Evolutionary conservation across 1,140 invertebrate species (phyloP).

Genomic region (Sitophilus oryzae): DNA sequence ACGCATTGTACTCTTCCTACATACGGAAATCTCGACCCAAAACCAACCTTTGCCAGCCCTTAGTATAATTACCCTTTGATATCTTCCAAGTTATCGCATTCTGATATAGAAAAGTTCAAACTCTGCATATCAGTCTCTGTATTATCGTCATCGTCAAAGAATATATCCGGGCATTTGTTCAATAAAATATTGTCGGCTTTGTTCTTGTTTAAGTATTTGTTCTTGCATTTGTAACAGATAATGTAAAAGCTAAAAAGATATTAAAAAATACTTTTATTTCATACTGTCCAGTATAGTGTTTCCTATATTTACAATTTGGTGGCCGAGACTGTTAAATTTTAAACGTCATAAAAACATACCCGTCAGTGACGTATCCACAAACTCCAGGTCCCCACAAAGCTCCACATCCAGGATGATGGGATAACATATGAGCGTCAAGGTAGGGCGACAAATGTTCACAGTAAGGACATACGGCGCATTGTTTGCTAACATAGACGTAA

Average conservation of each 20-base stretch:
- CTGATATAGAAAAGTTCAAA: conserved; percentile 31
- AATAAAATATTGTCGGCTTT: conserved; percentile 25
- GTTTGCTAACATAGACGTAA: conserved; percentile 17
- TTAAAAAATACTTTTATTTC: not conserved
- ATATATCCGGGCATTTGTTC: conserved; percentile 37
- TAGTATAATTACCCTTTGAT: no score
- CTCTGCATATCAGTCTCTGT: conserved; percentile 33
- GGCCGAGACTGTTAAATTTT: not conserved
- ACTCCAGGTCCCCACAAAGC: conserved; percentile 40
- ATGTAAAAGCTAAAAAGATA: conserved; percentile 39
- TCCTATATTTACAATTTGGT: not conserved
- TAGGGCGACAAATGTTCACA: conserved; percentile 39
- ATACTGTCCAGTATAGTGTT: not conserved
- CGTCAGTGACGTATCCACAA: conserved; percentile 47
- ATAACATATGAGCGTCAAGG: conserved; percentile 40
- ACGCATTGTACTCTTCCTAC: no score
- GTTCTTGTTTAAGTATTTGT: conserved; percentile 41
- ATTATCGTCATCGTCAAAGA: conserved; percentile 37
- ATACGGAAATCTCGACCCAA: no score
- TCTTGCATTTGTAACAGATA: conserved; percentile 49
- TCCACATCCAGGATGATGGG: conserved; percentile 49
- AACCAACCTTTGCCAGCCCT: no score
- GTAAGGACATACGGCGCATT: conserved; percentile 36
- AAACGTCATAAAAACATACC: conserved; percentile 2
- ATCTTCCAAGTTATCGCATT: conserved; percentile 31